Evolutionary conservation across 2,888 invertebrate species (phyloP).

Genomic region (Nephrotoma guestfalica): DNA sequence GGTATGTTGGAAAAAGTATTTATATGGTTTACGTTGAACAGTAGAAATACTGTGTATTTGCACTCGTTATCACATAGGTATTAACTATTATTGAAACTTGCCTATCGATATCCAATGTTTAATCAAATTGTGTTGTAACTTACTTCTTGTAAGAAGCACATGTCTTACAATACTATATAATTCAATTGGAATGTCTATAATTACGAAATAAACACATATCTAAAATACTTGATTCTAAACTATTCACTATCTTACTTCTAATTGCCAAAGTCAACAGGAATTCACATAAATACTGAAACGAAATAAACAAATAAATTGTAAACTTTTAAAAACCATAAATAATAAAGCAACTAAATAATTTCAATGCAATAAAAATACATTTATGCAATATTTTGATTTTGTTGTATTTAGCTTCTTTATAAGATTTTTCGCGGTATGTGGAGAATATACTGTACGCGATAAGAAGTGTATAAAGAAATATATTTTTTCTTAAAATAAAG

Average conservation of each 20-base stretch:
- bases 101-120: too few species aligned
- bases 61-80: too few species aligned
- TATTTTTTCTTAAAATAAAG: not conserved
- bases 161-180: not conserved
- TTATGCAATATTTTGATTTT: not conserved
- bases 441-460: not conserved
- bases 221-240: not conserved
- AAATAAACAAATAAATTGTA: not conserved
- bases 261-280: not conserved
- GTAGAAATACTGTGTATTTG: too few species aligned
- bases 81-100: too few species aligned
- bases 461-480: not conserved
- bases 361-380: not conserved
- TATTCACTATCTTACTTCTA: not conserved
- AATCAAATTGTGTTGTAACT: too few species aligned
- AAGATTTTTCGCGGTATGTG: not conserved
- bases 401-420: not conserved
- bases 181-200: not conserved
- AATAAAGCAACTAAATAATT: not conserved
- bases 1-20: too few species aligned
- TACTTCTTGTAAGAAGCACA: too few species aligned
- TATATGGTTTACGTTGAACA: too few species aligned
- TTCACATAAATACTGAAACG: not conserved
- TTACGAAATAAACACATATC: not conserved
- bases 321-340: not conserved